Evolutionary conservation across 2,113 vertebrate species (phyloP).

Genomic region (Mola mola): DNA sequence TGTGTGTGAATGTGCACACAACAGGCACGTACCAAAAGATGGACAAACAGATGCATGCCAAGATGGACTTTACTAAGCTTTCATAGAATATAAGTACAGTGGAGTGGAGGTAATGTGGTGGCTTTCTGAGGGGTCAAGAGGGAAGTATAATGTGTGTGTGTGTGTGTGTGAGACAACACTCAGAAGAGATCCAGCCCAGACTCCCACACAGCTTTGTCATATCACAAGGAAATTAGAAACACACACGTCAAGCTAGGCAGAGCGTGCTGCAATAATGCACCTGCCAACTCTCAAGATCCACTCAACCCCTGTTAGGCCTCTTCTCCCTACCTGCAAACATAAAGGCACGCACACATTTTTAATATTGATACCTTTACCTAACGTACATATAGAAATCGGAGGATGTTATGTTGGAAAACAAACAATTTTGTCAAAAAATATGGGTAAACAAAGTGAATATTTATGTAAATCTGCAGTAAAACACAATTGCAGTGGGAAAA

Average conservation of each 20-base stretch:
- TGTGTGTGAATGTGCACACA: neutral
- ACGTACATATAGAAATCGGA: neutral
- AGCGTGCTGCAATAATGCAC: conserved; percentile 78
- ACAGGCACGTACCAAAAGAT: conserved; percentile 8
- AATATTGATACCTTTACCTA: neutral
- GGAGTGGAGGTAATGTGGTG: conserved; percentile 31
- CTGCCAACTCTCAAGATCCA: conserved; percentile 75
- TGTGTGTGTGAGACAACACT: conserved; percentile 59
- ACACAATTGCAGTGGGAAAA: conserved; percentile 11
- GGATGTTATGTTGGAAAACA: too few species aligned
- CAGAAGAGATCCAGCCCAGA: conserved; percentile 63
- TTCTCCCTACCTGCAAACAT: conserved; percentile 31
- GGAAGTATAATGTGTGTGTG: conserved; percentile 40
- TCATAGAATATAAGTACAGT: conserved; percentile 25
- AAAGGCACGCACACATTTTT: conserved; percentile 10
- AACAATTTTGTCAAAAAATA: too few species aligned
- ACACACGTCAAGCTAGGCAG: conserved; percentile 75
- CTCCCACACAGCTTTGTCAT: conserved; percentile 79
- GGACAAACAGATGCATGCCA: conserved; percentile 24
- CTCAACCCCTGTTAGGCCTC: conserved; percentile 61
- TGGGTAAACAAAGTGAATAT: too few species aligned
- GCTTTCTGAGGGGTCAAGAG: conserved; percentile 60
- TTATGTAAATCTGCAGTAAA: neutral
- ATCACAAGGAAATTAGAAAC: conserved; percentile 79
- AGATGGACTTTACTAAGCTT: conserved; percentile 33